These are phyloP conservation scores for Notodonta ziczac DNA, from an alignment of 2,888 invertebrate species.

Conservation along the genomic window DNA sequence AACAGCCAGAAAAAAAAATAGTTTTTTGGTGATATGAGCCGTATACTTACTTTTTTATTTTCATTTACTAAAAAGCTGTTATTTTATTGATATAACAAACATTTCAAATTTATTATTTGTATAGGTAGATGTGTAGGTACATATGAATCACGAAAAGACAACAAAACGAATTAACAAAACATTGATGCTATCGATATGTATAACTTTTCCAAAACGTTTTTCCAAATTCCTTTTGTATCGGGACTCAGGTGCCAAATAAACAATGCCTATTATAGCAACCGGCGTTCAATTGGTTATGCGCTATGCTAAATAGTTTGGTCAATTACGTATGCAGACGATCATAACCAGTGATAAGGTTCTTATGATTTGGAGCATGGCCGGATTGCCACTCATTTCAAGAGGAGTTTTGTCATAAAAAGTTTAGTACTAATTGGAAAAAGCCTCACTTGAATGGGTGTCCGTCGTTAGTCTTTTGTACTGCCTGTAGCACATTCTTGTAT, in stretches of 20 bases:
- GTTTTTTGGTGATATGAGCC: too few species aligned
- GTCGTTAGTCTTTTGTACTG: conserved; percentile 97
- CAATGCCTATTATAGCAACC: neutral
- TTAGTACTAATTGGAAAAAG: neutral
- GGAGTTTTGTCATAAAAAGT: neutral
- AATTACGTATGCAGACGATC: neutral
- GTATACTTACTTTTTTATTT: too few species aligned
- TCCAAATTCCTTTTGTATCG: too few species aligned
- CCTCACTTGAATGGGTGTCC: conserved; percentile 99
- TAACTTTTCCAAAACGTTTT: too few species aligned
- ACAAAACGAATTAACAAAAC: too few species aligned
- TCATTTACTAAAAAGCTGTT: too few species aligned
- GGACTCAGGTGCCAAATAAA: neutral
- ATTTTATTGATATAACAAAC: too few species aligned
- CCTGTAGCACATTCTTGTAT: conserved; percentile 97
- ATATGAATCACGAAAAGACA: too few species aligned
- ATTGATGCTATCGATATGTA: too few species aligned
- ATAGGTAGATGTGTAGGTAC: too few species aligned
- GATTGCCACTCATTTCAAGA: neutral
- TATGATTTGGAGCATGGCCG: neutral
- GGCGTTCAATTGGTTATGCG: neutral
- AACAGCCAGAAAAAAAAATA: too few species aligned
- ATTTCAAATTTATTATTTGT: too few species aligned
- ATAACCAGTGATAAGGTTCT: neutral
- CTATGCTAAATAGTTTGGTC: neutral